Percentiles rank a stretch among this genome's conserved stretches.
Conservation (phyloP, 2,113 vertebrate species). For the Oreochromis niloticus region DNA sequence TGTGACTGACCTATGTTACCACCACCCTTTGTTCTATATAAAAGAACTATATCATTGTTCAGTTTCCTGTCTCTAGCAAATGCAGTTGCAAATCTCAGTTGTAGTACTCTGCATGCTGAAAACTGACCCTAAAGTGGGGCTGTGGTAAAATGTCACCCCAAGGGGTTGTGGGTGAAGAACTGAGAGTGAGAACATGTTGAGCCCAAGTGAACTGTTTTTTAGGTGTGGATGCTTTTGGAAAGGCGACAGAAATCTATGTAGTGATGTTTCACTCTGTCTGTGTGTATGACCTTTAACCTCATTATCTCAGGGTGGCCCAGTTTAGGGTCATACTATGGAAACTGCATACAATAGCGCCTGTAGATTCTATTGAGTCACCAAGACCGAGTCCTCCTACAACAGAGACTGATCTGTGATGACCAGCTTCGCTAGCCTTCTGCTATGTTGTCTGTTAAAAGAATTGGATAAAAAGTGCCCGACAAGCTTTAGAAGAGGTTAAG, state of each 20-base stretch:
- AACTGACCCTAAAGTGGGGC: not conserved
- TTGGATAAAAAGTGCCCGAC: not conserved
- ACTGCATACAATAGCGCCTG: conserved; percentile 20
- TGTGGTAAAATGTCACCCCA: not conserved
- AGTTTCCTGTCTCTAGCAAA: not conserved
- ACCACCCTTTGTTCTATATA: not conserved
- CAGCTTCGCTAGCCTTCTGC: conserved; percentile 18
- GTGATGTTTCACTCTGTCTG: conserved; percentile 5
- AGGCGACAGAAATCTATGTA: not conserved
- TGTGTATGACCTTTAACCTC: conserved; percentile 6
- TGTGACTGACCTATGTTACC: not conserved
- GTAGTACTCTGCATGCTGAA: not conserved
- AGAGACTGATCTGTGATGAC: not conserved
- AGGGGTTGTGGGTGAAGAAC: not conserved
- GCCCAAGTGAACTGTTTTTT: not conserved
- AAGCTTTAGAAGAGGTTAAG: not conserved
- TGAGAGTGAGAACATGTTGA: not conserved
- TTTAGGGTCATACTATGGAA: conserved; percentile 38
- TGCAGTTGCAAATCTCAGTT: not conserved
- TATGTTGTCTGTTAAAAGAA: not conserved
- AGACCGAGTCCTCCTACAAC: conserved; percentile 39
- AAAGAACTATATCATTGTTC: not conserved
- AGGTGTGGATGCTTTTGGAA: not conserved
- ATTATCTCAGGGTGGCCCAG: conserved; percentile 22
- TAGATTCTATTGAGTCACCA: conserved; percentile 14